Evolutionary conservation across 2,888 invertebrate species (phyloP), one percentile per base, ranked within the genome.

Genomic region (Hypsopygia costalis): DNA sequence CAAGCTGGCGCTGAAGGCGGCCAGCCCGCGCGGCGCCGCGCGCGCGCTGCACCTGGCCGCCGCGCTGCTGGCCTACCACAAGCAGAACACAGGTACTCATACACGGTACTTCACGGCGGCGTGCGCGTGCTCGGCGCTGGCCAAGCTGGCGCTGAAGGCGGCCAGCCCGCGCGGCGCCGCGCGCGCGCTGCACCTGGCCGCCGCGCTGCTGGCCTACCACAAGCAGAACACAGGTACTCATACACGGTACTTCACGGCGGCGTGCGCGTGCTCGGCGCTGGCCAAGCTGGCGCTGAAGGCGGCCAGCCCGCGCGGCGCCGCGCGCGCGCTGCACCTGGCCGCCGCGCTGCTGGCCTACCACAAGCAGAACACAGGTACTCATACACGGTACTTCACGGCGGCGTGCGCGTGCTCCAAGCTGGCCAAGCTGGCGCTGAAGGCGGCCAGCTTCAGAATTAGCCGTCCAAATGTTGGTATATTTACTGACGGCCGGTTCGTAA

Each of bases 61-160:
- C 3, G 93, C 94, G 7, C 93, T 98, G 51, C 88, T 98, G 10
- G 75, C 78, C 0, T 58, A 67, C 33, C 73, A 81, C 46, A 75
- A 74, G 53, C 64, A 51, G 30, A 46, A 66, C 16, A 42, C 63
- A 1, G 62, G 74, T 72, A 6, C 33, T 16, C 16, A n/a, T n/a
- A n/a, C n/a, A n/a, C n/a, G n/a, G n/a, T n/a, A n/a, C 81, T 99
- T 98, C 83, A 95, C 98, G 46, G 98, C 95, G 1, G 97, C 98
- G 8, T 94, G 97, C 29, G 88, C 99, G 11, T 95, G 97, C 31
- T 96, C 98, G 1, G 96, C 97, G 21, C 90, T 99, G 38, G 94
- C 96, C 29, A 99, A 99, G 86, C 83, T 99, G 60, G 95, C 97
- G 0, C 90, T 99, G 36, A 64, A 68, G 44, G 41, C 44, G 12